phyloP scores from a whole-genome alignment of 2,797 vertebrate species.

The Esox lucius region DNA sequence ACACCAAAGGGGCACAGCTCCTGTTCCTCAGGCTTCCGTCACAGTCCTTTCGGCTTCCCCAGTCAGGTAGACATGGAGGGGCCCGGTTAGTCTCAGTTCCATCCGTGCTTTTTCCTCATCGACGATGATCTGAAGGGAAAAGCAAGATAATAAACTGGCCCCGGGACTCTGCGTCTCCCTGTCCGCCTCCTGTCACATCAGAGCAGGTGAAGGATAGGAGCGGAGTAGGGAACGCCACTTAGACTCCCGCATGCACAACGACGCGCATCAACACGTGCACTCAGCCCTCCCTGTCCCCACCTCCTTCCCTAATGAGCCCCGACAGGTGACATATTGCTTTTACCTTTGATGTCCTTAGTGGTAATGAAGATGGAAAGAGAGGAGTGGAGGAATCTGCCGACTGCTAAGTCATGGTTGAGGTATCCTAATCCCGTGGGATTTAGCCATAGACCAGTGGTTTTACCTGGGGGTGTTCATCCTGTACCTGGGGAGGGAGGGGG shows the following conservation, averaged over 20 bases:
- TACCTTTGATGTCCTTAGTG: not conserved
- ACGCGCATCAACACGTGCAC: not conserved
- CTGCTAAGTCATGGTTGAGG: constrained; percentile 19
- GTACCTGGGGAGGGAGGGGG: no score
- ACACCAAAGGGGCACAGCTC: not conserved
- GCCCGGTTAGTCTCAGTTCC: not conserved
- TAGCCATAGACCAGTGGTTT: not conserved
- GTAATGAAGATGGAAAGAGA: constrained; percentile 6
- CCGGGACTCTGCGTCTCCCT: not conserved
- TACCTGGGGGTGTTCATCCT: no score
- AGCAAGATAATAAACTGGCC: not conserved
- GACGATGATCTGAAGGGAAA: not conserved
- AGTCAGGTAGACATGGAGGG: not conserved
- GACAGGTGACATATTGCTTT: not conserved
- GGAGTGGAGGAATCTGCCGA: constrained; percentile 21
- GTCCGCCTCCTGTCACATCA: constrained; percentile 26
- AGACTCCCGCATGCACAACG: not conserved
- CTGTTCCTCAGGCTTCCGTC: not conserved
- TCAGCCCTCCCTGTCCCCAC: constrained; percentile 4
- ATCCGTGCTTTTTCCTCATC: not conserved
- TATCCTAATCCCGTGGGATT: constrained; percentile 38
- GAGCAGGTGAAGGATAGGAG: not conserved
- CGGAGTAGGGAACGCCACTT: not conserved
- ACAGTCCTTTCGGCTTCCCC: not conserved
- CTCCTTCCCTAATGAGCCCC: constrained; percentile 7